Evolutionary conservation across 2,113 vertebrate species (phyloP), one percentile per base, ranked within the genome.

Genomic region (Acrocephalus kingi): DNA sequence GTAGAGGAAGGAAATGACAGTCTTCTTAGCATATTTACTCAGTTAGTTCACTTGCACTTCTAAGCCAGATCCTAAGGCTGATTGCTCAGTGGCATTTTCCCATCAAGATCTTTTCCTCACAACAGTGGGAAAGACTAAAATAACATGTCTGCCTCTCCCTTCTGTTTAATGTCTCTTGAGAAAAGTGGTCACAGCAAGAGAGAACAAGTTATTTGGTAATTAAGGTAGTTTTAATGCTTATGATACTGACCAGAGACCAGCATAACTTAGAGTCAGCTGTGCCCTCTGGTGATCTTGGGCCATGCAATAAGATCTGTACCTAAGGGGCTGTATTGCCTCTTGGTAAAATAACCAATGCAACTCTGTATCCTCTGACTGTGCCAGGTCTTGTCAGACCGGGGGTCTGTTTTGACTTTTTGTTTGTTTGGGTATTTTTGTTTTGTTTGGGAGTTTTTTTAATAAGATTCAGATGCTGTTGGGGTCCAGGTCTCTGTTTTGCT

Each of bases 11-110:
- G 96, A 97, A 96, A 86, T 97, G 8, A 93, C 74, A 51, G 71
- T 75, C 12, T 0, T 58, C 61, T 80, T 52, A 58, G 77, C 77
- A 24, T 87, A 93, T 91, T 96, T 95, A 84, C 78, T 93, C 87
- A 81, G 22, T 94, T 94, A 92, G 92, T 96, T 96, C 94, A 92
- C 82, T 95, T 96, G 90, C 84, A 61, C 87, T 95, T 92, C 75
- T 94, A 79, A 92, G 84, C 89, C 80, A 27, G n/a, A 59, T 80
- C 64, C 61, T 74, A 23, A 87, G 81, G 72, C 75, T 4, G 7
- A 89, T 87, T 13, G 1, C 76, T 92, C 64, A 33, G 52, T 79
- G 80, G 52, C 68, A 48, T 90, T 94, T 96, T 95, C 78, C 68
- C 88, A 86, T 64, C 28, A 35, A 81, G 80, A 73, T 56, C 62